These are phyloP conservation scores for Drosophila austrosaltans DNA, from an alignment of 2,888 invertebrate genomes.

Conservation along the genomic window DNA sequence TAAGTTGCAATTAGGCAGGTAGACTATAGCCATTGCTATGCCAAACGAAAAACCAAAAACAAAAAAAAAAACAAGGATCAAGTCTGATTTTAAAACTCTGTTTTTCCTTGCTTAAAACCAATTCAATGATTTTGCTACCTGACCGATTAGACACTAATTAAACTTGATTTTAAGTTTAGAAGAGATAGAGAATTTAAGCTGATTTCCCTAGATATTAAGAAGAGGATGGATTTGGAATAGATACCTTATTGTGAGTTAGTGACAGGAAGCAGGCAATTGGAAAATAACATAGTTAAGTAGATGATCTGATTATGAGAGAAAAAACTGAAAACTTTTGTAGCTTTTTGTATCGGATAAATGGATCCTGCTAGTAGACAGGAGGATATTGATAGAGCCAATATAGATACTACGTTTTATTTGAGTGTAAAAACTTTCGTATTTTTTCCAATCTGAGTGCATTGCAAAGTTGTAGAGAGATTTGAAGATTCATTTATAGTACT, in stretches of 20 bases:
- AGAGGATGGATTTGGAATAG: neutral
- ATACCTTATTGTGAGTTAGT: neutral
- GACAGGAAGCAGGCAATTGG: neutral
- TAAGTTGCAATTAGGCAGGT: constrained; percentile 74
- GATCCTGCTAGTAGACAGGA: too few relatives aligned
- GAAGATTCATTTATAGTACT: too few relatives aligned
- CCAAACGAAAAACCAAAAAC: constrained; percentile 14
- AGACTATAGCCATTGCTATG: constrained; percentile 2
- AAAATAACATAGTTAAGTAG: neutral
- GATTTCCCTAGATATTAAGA: constrained; percentile 15
- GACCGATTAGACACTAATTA: constrained; percentile 64
- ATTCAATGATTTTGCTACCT: constrained; percentile 51
- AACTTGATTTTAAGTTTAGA: constrained; percentile 43
- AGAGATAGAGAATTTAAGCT: neutral
- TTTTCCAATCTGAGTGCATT: too few relatives aligned
- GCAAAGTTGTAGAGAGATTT: too few relatives aligned
- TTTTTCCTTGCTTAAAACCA: constrained; percentile 54
- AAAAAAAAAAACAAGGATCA: constrained; percentile 26
- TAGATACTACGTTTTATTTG: too few relatives aligned
- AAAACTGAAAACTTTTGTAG: too few relatives aligned
- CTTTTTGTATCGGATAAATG: too few relatives aligned
- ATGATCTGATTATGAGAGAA: neutral
- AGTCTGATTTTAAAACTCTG: constrained; percentile 61
- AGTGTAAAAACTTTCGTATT: too few relatives aligned
- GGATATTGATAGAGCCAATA: too few relatives aligned